These are phyloP conservation scores for Apodemus speciosus DNA, from an alignment of 2,113 vertebrate species.

Conservation along the genomic window DNA sequence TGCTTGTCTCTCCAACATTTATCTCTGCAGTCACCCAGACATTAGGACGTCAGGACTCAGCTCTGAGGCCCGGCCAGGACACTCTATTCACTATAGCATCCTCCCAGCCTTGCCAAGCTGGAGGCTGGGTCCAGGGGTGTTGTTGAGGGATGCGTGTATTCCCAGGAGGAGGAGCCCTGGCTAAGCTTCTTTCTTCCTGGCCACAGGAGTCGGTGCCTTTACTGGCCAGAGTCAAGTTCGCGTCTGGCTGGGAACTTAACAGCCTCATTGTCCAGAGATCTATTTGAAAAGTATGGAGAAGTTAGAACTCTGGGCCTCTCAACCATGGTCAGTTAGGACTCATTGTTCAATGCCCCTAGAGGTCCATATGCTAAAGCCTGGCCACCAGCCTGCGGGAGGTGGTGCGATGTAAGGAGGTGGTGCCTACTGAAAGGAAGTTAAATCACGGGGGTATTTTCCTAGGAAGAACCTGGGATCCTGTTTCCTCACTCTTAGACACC, in stretches of 20 bases:
- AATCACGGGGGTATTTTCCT: not conserved
- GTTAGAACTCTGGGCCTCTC: not conserved
- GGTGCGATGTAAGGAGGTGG: not conserved
- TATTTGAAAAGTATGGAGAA: not conserved
- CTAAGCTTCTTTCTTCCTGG: not conserved
- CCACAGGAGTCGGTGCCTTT: fast-evolving
- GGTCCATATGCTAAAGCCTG: not conserved
- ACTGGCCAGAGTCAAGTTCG: not conserved
- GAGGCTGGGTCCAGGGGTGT: not conserved
- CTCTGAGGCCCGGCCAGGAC: not conserved
- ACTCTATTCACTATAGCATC: not conserved
- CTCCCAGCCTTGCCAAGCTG: not conserved
- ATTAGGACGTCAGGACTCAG: not conserved
- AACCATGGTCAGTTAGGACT: not conserved
- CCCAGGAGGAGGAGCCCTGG: not conserved
- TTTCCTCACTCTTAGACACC: not conserved
- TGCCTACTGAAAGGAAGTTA: not conserved
- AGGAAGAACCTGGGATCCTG: not conserved
- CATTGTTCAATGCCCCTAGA: not conserved
- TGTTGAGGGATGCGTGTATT: not conserved
- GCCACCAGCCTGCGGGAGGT: not conserved
- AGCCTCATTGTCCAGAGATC: not conserved
- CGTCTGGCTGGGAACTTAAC: not conserved
- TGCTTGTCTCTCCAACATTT: not conserved
- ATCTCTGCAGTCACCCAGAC: not conserved